A percentile compares a stretch with the other conserved stretches of the same genome.
Evolutionary conservation across 2,888 invertebrate genomes (phyloP).

Genomic region (Dynastes hyllus): DNA sequence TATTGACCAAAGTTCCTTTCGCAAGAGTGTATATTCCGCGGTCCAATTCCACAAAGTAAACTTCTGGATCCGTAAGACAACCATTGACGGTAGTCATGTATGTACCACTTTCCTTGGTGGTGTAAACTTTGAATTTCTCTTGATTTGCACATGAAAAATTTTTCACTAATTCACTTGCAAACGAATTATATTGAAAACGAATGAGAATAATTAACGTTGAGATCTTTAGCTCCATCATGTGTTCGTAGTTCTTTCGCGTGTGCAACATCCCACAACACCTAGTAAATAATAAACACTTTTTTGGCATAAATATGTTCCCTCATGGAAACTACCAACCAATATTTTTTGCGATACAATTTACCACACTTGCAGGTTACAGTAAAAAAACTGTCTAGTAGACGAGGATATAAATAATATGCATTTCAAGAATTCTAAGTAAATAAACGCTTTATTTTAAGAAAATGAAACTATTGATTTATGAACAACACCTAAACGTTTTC

Average conservation of each 20-base stretch:
- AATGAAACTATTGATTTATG: too few relatives aligned
- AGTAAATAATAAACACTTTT: too few relatives aligned
- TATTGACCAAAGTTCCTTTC: conserved; percentile 5
- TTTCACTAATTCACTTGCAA: background rate
- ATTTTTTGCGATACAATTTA: too few relatives aligned
- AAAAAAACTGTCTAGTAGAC: too few relatives aligned
- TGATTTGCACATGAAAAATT: background rate
- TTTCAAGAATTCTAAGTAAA: too few relatives aligned
- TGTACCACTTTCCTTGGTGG: background rate
- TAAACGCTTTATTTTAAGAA: too few relatives aligned
- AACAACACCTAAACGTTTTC: too few relatives aligned
- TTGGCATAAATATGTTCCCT: too few relatives aligned
- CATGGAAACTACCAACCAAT: too few relatives aligned
- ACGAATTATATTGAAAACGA: background rate
- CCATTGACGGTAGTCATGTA: background rate
- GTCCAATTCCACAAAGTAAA: background rate
- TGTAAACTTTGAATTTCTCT: conserved; percentile 6
- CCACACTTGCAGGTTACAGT: too few relatives aligned
- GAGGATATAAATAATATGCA: too few relatives aligned
- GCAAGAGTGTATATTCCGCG: background rate
- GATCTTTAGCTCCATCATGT: background rate
- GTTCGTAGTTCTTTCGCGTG: background rate
- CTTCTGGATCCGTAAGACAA: background rate
- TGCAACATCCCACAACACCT: too few relatives aligned
- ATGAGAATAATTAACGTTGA: background rate